Evolutionary conservation across 2,797 vertebrate species (phyloP).

Genomic region (Alca torda): DNA sequence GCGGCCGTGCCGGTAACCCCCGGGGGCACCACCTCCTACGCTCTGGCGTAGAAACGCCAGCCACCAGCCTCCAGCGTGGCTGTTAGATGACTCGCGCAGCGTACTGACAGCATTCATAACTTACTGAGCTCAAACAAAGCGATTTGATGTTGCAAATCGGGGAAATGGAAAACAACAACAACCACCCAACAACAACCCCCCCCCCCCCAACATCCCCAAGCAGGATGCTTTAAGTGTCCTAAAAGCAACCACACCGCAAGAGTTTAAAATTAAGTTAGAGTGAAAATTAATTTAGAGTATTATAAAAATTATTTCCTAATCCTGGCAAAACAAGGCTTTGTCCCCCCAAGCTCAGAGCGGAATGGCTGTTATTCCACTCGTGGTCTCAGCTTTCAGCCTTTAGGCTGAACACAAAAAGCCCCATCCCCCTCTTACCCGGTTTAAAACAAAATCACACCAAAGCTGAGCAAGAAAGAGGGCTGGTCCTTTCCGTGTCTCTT

Average conservation of each 20-base stretch:
- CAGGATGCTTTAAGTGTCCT: neutral
- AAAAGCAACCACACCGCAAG: neutral
- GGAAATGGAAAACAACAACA: neutral
- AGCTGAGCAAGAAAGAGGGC: neutral
- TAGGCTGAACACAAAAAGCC: neutral
- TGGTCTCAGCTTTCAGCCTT: neutral
- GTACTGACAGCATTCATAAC: neutral
- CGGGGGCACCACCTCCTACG: neutral
- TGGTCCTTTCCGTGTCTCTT: neutral
- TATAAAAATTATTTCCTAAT: neutral
- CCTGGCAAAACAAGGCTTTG: neutral
- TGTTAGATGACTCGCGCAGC: neutral
- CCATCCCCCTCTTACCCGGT: neutral
- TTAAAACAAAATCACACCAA: neutral
- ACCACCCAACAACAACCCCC: neutral
- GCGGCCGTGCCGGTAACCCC: neutral
- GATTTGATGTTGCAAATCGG: neutral
- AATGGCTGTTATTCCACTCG: neutral
- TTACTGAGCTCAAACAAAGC: neutral
- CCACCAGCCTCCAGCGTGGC: neutral
- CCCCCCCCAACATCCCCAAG: neutral
- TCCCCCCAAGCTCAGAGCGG: neutral
- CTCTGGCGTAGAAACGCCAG: neutral
- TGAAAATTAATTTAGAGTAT: neutral
- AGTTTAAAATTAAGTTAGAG: neutral